Base-by-base conservation (phyloP, 2,888 invertebrate species). In the Pomacea canaliculata region DNA sequence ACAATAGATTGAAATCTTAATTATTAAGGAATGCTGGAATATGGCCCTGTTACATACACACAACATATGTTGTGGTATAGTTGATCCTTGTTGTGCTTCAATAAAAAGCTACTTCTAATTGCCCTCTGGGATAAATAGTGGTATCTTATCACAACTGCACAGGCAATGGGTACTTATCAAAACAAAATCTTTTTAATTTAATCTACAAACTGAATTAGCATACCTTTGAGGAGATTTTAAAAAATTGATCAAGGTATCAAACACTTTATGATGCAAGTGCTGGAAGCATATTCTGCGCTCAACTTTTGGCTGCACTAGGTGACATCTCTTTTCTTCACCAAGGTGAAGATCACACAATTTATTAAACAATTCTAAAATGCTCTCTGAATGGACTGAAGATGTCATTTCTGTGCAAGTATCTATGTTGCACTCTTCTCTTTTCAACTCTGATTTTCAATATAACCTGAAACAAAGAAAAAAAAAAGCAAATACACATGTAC, bases 211-310 rank as follows among this genome's bases (percentile, higher is more conserved):
- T 37, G 37, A 37, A 37, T 37, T 18, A 46, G 73, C 56, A 46
- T 78, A 84, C 83, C 83, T 83, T 51, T 83, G 77, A 76, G 78
- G 81, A 49, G 83, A 79, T 51, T 83, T 82, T 4, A 86, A 78
- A 76, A 78, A 84, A 27, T 66, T 78, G 78, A 86, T 86, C 27
- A 86, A 73, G 10, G 83, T 80, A 67, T 85, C 81, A 76, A 83
- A 86, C 0, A 83, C 78, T 59, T 78, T 82, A 48, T 71, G 83
- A 75, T 82, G 80, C 68, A 86, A 76, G 16, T 71, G 77, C n/a
- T 79, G 79, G 51, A 80, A 81, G 60, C 82, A 73, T 27, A 79
- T 67, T 59, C 80, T 78, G 66, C 81, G 83, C 16, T 81, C 75
- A 19, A 77, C 70, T 62, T 78, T 75, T 12, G 86, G 86, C 71